Evolutionary conservation across 2,797 vertebrate species (phyloP).

Genomic region (Prunella strophiata): DNA sequence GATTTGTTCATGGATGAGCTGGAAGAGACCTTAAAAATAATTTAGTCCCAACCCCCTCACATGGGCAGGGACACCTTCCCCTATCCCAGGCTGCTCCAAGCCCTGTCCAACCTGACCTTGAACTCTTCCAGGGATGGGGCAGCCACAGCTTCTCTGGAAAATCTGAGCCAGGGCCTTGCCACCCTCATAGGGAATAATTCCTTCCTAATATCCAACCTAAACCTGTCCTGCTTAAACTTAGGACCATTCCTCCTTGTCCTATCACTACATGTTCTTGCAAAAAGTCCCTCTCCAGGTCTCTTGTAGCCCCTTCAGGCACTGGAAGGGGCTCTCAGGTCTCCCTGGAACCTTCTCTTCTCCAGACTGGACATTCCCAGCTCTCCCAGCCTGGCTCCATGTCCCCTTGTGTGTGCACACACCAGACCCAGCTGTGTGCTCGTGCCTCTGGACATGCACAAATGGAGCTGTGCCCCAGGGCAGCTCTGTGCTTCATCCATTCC

Average conservation of each 20-base stretch:
- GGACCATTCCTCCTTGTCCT: neutral
- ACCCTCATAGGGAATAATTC: neutral
- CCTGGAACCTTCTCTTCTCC: neutral
- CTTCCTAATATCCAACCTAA: neutral
- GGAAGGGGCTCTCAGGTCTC: neutral
- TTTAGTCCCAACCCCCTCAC: neutral
- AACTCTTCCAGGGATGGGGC: neutral
- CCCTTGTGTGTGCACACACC: neutral
- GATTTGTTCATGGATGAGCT: too few species aligned
- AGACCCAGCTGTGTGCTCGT: neutral
- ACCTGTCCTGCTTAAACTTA: neutral
- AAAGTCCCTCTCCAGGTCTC: neutral
- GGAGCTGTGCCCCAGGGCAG: neutral
- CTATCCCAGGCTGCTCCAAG: neutral
- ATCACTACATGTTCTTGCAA: neutral
- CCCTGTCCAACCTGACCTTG: fast-evolving
- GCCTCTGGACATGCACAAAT: fast-evolving
- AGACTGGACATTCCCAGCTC: neutral
- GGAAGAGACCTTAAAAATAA: neutral
- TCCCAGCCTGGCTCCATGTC: neutral
- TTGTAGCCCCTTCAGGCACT: fast-evolving
- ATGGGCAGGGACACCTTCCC: neutral
- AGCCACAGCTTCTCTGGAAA: neutral
- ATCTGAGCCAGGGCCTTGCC: neutral
- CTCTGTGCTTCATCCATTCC: neutral